phyloP scores from a whole-genome alignment of 1,140 invertebrate species.

The Epicauta chinensis region DNA sequence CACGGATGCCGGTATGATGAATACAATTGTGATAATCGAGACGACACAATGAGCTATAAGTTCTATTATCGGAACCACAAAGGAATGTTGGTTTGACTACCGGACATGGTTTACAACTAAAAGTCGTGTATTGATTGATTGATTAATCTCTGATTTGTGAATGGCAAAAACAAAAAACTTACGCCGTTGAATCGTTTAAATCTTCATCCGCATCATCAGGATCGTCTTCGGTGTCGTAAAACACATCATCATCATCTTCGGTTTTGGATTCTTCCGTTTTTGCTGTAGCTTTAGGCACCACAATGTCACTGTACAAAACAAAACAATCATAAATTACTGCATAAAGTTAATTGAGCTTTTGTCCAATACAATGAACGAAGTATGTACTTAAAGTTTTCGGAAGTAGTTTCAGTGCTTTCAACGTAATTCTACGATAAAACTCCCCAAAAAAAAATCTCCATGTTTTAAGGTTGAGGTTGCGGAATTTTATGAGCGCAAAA shows the following conservation, averaged over 20 bases:
- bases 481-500: too few relatives aligned
- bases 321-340: too few relatives aligned
- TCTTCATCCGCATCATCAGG: constrained; percentile 56
- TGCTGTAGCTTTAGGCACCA: constrained; percentile 59
- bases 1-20: constrained; percentile 66
- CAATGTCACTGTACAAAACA: constrained; percentile 46
- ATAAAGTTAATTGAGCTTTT: too few relatives aligned
- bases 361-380: too few relatives aligned
- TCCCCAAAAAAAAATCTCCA: too few relatives aligned
- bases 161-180: constrained; percentile 25
- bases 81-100: constrained; percentile 74
- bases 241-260: constrained; percentile 61
- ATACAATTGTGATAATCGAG: constrained; percentile 90
- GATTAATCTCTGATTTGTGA: neutral
- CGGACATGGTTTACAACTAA: constrained; percentile 72
- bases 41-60: constrained; percentile 85
- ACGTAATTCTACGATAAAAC: too few relatives aligned
- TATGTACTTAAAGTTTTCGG: too few relatives aligned
- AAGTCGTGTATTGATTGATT: too few relatives aligned
- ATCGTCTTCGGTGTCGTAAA: constrained; percentile 65
- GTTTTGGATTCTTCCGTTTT: constrained; percentile 40
- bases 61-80: constrained; percentile 84
- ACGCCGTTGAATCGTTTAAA: constrained; percentile 45
- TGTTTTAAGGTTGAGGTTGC: too few relatives aligned
- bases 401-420: too few relatives aligned